A percentile compares a stretch with the other conserved stretches of the same genome.
phyloP scores from a whole-genome alignment of 2,113 vertebrate species.

The Hippocampus comes region DNA sequence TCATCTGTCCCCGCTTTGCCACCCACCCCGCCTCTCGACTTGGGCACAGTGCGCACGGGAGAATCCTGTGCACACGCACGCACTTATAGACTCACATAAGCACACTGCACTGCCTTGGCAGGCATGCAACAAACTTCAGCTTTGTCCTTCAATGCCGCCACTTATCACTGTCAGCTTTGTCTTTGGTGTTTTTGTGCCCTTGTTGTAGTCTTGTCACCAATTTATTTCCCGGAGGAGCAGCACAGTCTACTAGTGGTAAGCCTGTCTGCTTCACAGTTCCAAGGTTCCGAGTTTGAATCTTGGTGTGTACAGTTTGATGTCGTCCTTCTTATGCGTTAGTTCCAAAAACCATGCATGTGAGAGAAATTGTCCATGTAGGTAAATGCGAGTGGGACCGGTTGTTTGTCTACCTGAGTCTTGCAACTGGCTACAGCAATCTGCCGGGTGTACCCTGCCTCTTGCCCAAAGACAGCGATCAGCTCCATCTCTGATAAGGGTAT shows the following conservation, averaged over 20 bases:
- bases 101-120: constrained; percentile 30
- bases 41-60: constrained; percentile 72
- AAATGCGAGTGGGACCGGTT: too few relatives aligned
- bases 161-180: constrained; percentile 31
- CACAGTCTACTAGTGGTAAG: not conserved
- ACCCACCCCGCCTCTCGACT: constrained; percentile 73
- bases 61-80: constrained; percentile 52
- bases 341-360: not conserved
- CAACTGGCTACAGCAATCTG: too few relatives aligned
- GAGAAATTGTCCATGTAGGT: too few relatives aligned
- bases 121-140: constrained; percentile 33
- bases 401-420: too few relatives aligned
- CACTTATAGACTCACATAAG: not conserved
- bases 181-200: constrained; percentile 18
- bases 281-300: not conserved
- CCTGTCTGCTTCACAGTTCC: not conserved
- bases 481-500: too few relatives aligned
- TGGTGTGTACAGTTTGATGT: not conserved
- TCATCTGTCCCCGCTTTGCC: constrained; percentile 60
- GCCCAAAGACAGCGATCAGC: too few relatives aligned
- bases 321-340: not conserved
- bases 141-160: constrained; percentile 38
- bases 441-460: too few relatives aligned
- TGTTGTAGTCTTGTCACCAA: constrained; percentile 3
- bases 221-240: not conserved